Evolutionary conservation across 2,888 invertebrate species (phyloP).

Genomic region (Fragum whitleyi): DNA sequence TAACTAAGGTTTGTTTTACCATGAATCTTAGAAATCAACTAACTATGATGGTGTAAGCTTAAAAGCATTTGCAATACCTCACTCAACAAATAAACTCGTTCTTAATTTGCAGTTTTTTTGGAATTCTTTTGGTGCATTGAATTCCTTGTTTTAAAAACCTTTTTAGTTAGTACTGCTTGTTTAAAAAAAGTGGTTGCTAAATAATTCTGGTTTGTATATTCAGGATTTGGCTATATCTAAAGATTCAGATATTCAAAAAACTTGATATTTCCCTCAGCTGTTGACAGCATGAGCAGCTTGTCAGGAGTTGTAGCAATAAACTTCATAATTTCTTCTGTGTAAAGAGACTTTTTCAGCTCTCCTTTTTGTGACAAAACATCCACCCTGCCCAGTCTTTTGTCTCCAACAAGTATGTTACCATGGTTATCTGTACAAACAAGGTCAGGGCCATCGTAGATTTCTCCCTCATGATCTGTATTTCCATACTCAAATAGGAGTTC

Average conservation of each 20-base stretch:
- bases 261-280: slow-evolving; percentile 74
- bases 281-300: slow-evolving; percentile 74
- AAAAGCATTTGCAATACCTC: too few species aligned
- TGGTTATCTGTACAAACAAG: slow-evolving; percentile 73
- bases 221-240: too few species aligned
- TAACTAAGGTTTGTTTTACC: too few species aligned
- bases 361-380: slow-evolving; percentile 76
- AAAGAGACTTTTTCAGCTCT: slow-evolving; percentile 73
- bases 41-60: too few species aligned
- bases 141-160: too few species aligned
- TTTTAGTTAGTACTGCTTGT: too few species aligned
- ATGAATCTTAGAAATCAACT: too few species aligned
- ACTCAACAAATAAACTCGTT: too few species aligned
- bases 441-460: slow-evolving; percentile 78
- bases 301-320: slow-evolving; percentile 76
- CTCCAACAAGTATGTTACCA: slow-evolving; percentile 76
- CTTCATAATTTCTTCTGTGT: slow-evolving; percentile 72
- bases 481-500: slow-evolving; percentile 78
- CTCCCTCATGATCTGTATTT: slow-evolving; percentile 73
- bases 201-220: too few species aligned
- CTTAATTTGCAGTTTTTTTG: too few species aligned
- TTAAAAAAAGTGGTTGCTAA: too few species aligned
- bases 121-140: too few species aligned
- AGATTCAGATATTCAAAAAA: slow-evolving; percentile 74
- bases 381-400: slow-evolving; percentile 76